phyloP scores from a whole-genome alignment of 2,797 vertebrate genomes.

The Yasuhikotakia modesta region DNA sequence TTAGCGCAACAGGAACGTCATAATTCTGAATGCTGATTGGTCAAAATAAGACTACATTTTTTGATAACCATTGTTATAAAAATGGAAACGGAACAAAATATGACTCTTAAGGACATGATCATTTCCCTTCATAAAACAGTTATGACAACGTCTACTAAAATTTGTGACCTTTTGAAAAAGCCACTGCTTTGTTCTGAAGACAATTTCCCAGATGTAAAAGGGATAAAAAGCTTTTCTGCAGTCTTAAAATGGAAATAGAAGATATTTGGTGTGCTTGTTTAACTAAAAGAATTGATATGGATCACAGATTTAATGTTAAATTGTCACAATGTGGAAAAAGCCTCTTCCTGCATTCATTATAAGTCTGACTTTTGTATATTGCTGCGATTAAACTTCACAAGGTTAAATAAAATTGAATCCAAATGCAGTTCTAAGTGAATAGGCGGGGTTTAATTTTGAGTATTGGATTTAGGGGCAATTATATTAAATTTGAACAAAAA shows the following conservation, averaged over 20 bases:
- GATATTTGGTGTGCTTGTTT: conserved; percentile 29
- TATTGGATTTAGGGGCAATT: too few species aligned
- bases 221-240: conserved; percentile 33
- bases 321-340: conserved; percentile 1
- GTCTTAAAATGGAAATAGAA: conserved; percentile 20
- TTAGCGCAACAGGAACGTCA: not conserved
- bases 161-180: conserved; percentile 49
- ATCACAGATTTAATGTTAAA: conserved; percentile 38
- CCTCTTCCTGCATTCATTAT: not conserved
- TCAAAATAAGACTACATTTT: not conserved
- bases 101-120: conserved; percentile 23
- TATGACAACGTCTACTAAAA: conserved; percentile 39
- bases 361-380: not conserved
- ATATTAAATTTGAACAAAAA: too few species aligned
- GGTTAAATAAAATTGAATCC: too few species aligned
- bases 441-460: too few species aligned
- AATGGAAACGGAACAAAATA: conserved; percentile 32
- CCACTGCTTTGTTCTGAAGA: conserved; percentile 18
- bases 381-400: too few species aligned
- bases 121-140: conserved; percentile 47
- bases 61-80: conserved; percentile 11
- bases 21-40: not conserved
- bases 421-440: too few species aligned
- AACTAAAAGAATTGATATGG: conserved; percentile 40
- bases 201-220: conserved; percentile 32